Evolutionary conservation across 2,888 invertebrate species (phyloP).

Genomic region (Tupiocoris notatus): DNA sequence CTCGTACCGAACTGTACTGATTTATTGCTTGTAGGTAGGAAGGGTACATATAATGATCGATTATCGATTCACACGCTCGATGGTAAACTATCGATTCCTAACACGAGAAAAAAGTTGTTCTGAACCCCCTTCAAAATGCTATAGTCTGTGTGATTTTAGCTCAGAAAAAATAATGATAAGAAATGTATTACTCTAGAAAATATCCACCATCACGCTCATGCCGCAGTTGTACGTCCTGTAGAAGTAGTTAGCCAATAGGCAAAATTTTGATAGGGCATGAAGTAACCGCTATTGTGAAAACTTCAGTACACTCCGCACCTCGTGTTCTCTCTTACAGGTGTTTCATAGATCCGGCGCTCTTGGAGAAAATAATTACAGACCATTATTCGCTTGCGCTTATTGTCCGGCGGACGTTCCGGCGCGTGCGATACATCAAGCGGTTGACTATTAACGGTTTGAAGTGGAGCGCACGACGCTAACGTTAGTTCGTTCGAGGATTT

Average conservation of each 20-base stretch:
- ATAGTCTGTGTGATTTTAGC: too few species aligned
- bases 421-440: not conserved
- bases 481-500: not conserved
- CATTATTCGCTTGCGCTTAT: not conserved
- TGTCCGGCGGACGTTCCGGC: not conserved
- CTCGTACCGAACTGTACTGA: too few species aligned
- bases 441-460: not conserved
- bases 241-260: not conserved
- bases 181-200: too few species aligned
- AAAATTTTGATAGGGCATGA: not conserved
- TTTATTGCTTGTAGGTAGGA: too few species aligned
- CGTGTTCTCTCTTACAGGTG: not conserved
- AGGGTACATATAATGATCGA: too few species aligned
- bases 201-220: too few species aligned
- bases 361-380: not conserved
- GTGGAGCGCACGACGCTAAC: not conserved
- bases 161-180: too few species aligned
- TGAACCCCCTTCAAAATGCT: too few species aligned
- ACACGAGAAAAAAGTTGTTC: too few species aligned
- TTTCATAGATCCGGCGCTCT: not conserved
- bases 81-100: too few species aligned
- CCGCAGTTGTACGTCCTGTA: too few species aligned
- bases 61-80: too few species aligned
- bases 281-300: not conserved
- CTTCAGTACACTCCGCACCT: not conserved